Percentiles rank a stretch among this genome's conserved stretches.
These are phyloP conservation scores for Gopherus evgoodei DNA, from an alignment of 2,113 vertebrate genomes.

Conservation along the genomic window DNA sequence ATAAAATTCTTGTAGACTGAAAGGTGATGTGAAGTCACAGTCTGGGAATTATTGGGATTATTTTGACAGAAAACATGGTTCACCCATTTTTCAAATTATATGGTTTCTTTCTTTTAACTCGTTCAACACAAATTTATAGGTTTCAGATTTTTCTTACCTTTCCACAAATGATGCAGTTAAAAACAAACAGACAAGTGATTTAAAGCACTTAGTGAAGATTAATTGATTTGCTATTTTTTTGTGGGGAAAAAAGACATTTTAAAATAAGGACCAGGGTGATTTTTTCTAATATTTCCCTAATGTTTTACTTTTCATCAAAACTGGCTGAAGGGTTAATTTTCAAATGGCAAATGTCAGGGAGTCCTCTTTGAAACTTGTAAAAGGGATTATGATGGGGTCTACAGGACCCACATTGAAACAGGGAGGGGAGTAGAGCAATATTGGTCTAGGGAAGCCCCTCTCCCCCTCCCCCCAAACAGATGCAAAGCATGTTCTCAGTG, in stretches of 20 bases:
- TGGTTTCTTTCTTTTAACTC: rapidly evolving
- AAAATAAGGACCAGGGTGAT: not conserved
- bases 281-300: not conserved
- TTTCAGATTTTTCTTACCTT: not conserved
- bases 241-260: too few species aligned
- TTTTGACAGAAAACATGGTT: not conserved
- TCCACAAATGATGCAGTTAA: too few species aligned
- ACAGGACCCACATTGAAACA: too few species aligned
- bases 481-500: too few species aligned
- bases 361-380: not conserved
- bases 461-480: too few species aligned
- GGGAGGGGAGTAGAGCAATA: too few species aligned
- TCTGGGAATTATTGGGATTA: not conserved
- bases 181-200: too few species aligned
- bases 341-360: not conserved
- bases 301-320: not conserved
- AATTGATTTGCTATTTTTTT: too few species aligned
- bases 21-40: not conserved
- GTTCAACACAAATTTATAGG: not conserved
- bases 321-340: not conserved
- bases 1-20: not conserved
- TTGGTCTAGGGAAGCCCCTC: too few species aligned
- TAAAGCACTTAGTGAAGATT: too few species aligned
- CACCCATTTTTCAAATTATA: not conserved
- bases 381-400: not conserved